Base-by-base conservation (phyloP, 2,797 vertebrate species). In the Arnoldichthys spilopterus region DNA sequence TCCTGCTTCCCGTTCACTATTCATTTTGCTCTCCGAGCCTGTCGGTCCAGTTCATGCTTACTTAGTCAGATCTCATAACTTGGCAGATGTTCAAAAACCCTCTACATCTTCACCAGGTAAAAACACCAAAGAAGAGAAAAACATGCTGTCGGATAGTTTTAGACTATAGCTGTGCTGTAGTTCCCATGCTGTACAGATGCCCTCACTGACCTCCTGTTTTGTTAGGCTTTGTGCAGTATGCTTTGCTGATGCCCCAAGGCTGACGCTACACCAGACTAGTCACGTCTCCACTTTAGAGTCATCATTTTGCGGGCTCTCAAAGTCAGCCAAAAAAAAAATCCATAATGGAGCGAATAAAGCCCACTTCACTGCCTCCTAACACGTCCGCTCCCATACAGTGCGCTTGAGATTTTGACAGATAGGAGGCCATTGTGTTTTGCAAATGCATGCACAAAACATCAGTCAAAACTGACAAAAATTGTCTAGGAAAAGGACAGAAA, bases 151-250 rank as follows among this genome's bases (percentile, higher is more conserved):
- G 30, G 32, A 53, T 13, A 34, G 47, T 70, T 4, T 32, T 70
- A 20, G 24, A 53, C 20, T 1, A 34, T 53, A 70, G 68, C 28
- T 70, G 47, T 22, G 68, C 49, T 34, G 13, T n/a, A 13, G 68
- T 53, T 70, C 30, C 20, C 47, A 22, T 54, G 49, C 47, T 49
- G 47, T 53, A 69, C 47, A 30, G 15, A 69, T 0, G 43, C 28
- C 30, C 45, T 30, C 47, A 8, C 3, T 70, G 22, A 70, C 47
- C 47, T 34, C 63, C 13, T 70, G 68, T 70, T 70, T 70, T 53
- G 7, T 69, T 69, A 69, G 67, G 47, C 24, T 34, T 53, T 32
- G 15, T 51, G 68, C 49, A 53, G 68, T 51, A 54, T 54, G 47
- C 47, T 34, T 20, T 32, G 26, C 49, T 70, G 12, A 15, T 34